Evolutionary conservation across 2,797 vertebrate species (phyloP).

Genomic region (Champsocephalus esox): DNA sequence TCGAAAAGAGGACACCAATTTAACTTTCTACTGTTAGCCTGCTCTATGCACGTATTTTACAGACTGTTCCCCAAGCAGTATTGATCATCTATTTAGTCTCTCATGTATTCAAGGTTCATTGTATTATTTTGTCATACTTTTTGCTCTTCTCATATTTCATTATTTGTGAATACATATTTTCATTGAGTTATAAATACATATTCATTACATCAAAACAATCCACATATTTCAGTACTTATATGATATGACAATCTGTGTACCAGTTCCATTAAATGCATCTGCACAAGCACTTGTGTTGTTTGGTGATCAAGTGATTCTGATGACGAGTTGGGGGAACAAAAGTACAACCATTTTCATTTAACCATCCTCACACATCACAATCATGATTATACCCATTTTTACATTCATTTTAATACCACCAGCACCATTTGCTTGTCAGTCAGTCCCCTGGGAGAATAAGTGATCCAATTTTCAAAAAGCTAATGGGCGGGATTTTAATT

Average conservation of each 20-base stretch:
- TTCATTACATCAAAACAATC: not conserved
- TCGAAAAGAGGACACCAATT: not conserved
- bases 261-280: not conserved
- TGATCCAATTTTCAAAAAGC: constrained; percentile 79
- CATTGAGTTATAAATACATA: not conserved
- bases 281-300: constrained; percentile 11
- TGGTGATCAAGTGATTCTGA: constrained; percentile 37
- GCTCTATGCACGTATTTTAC: no score
- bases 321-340: constrained; percentile 48
- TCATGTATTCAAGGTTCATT: not conserved
- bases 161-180: not conserved
- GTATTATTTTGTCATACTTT: not conserved
- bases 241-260: not conserved
- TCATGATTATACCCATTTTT: constrained; percentile 44
- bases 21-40: not conserved
- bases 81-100: not conserved
- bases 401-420: constrained; percentile 60
- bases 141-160: not conserved
- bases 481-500: constrained; percentile 82
- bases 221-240: not conserved
- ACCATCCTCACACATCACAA: constrained; percentile 40
- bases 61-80: not conserved
- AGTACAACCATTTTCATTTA: constrained; percentile 49
- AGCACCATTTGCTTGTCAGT: constrained; percentile 74
- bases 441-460: constrained; percentile 72